Base-by-base conservation (phyloP, 2,888 invertebrate species). In the Arge pagana region DNA sequence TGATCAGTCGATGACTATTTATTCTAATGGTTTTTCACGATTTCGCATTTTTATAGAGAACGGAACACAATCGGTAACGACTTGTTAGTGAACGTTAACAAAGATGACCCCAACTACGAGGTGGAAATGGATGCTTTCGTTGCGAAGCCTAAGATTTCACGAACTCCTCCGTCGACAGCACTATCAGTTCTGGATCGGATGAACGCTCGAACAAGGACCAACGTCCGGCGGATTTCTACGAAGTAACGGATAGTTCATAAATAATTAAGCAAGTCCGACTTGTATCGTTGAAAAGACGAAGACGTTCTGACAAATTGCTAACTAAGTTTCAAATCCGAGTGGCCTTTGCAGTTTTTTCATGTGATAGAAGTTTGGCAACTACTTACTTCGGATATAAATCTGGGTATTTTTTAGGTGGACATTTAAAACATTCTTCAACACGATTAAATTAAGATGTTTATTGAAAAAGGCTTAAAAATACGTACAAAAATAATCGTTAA, bases 121-220 rank as follows among this genome's bases (percentile, higher is more conserved):
- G 35, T 15, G 15, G 45, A 45, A 15, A 23, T 15, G 21, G 67
- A 69, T 11, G 69, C 66, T 23, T 72, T 72, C 54, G 35, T 64
- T 30, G 64, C 73, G 4, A 74, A 70, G 53, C 72, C 72, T 36
- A 70, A 68, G 54, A 59, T 74, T 53, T 62, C 62, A 37, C 59
- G 72, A 21, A 73, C 72, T 13, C 68, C 74, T 13, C 68, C 71
- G 0, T 52, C 52, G n/a, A 23, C 52, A 3, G 48, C 52, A 6
- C 30, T 21, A 3, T 35, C 37, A 13, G 31, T 28, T 5, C 4
- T 33, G 39, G 36, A 11, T n/a, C 2, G 21, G 21, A 53, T 55
- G n/a, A 37, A 50, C 53, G 37, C 51, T 50, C 28, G 10, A 7
- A 48, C 35, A n/a, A 45, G 21, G 13, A 33, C 35, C 45, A 24